Evolutionary conservation across 1,140 invertebrate species (phyloP), one percentile per base, ranked within the genome.

Genomic region (Cotesia glomerata): DNA sequence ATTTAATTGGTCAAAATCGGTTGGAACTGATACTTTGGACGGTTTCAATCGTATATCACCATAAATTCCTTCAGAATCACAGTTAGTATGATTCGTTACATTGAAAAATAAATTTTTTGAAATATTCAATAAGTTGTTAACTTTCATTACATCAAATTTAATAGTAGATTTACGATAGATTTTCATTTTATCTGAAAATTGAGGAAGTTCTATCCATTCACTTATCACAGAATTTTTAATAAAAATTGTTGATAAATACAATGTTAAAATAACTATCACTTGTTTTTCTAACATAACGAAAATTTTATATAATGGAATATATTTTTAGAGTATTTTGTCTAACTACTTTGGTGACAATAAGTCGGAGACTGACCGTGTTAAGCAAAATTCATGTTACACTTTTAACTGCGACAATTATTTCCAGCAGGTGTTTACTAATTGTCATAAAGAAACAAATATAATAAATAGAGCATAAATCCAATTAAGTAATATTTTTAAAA

Each of bases 151-250:
- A 45, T 62, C 26, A 13, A 32, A 39, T 52, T 34, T 63, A 18
- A 7, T 32, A 70, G 68, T 61, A 34, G 69, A 8, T 26, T 36
- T 9, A 74, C 82, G 77, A 72, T 87, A 87, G 66, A 86, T 68
- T 64, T 81, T 85, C 0, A 59, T 59, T 4, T 80, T 76, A 52
- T 84, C 78, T 2, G 85, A 86, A 66, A 86, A 87, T 67, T 87
- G 77, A 0, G 85, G 85, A 32, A 87, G 75, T 4, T 86, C 83
- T 4, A 87, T 67, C 85, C 85, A 87, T 69, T 84, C 85, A 35
- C 62, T 64, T 36, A 2, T 56, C 9, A 45, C 49, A 5, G 14
- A 35, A 52, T 54, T 51, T 49, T 16, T 39, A 18, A 59, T 35
- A 54, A 76, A 66, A 32, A 75, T 76, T 7, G 71, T 45, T 65